Conservation (phyloP, 1,140 invertebrate species). For the Apocrypta bakeri region DNA sequence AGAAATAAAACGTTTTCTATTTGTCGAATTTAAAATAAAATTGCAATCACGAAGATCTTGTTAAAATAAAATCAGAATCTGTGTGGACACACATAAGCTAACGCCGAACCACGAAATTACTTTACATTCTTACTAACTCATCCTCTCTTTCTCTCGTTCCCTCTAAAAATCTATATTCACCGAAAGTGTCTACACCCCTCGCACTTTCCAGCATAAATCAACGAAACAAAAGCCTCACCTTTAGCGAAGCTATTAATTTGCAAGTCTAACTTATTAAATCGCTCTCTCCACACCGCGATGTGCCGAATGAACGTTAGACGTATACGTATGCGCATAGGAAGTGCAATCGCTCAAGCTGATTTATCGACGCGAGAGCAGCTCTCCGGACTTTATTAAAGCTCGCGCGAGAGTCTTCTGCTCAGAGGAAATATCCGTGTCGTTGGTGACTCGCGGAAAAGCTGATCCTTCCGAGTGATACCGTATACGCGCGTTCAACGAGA, state of each 20-base stretch:
- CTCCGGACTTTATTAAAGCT: conserved; percentile 3
- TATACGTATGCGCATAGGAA: not conserved
- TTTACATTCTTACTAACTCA: too few species aligned
- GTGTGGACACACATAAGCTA: too few species aligned
- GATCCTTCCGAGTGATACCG: not conserved
- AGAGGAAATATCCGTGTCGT: not conserved
- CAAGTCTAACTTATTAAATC: not conserved
- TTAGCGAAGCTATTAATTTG: not conserved
- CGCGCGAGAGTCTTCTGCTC: not conserved
- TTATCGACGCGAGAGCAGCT: not conserved
- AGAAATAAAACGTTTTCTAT: too few species aligned
- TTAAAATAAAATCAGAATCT: too few species aligned
- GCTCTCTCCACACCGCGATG: not conserved
- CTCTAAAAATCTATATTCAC: not conserved
- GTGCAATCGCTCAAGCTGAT: conserved; percentile 15
- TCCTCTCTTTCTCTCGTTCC: not conserved
- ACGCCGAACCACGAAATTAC: too few species aligned
- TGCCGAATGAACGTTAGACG: not conserved
- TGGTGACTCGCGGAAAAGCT: not conserved
- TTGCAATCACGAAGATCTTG: too few species aligned
- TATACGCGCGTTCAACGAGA: conserved; percentile 1
- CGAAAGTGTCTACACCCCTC: not conserved
- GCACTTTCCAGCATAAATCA: not conserved
- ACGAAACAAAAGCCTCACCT: not conserved
- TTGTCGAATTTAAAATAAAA: too few species aligned